Conservation (phyloP, 1,140 invertebrate genomes). For the Eupristina koningsbergeri region DNA sequence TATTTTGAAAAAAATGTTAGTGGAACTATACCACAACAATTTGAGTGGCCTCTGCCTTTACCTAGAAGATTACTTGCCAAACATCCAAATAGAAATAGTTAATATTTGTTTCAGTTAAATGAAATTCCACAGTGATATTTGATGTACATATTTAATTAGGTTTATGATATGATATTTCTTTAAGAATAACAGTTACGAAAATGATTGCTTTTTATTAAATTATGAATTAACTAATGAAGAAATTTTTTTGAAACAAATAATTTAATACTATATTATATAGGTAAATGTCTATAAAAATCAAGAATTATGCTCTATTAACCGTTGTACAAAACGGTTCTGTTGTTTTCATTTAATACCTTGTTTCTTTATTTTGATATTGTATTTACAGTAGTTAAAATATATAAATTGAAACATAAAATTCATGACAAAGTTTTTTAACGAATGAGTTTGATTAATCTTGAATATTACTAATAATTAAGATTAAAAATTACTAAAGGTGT, state of each 20-base stretch:
- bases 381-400: conserved; percentile 54
- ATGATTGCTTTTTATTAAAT: not conserved
- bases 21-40: conserved; percentile 84
- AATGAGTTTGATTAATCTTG: too few relatives aligned
- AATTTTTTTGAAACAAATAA: conserved; percentile 22
- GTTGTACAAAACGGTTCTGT: conserved; percentile 30
- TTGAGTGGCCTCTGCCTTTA: conserved; percentile 90
- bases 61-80: conserved; percentile 79
- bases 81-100: conserved; percentile 77
- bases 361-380: conserved; percentile 65
- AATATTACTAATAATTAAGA: conserved; percentile 20
- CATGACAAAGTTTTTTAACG: conserved; percentile 39
- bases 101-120: conserved; percentile 67
- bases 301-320: conserved; percentile 25
- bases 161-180: conserved; percentile 60
- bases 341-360: conserved; percentile 44
- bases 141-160: conserved; percentile 63
- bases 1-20: conserved; percentile 91
- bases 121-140: conserved; percentile 62
- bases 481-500: conserved; percentile 32
- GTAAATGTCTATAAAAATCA: conserved; percentile 9
- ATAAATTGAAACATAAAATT: conserved; percentile 18
- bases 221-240: conserved; percentile 14
- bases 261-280: not conserved
- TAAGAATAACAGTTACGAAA: conserved; percentile 13